Evolutionary conservation across 2,888 invertebrate species (phyloP).

Genomic region (Phorcus lineatus): DNA sequence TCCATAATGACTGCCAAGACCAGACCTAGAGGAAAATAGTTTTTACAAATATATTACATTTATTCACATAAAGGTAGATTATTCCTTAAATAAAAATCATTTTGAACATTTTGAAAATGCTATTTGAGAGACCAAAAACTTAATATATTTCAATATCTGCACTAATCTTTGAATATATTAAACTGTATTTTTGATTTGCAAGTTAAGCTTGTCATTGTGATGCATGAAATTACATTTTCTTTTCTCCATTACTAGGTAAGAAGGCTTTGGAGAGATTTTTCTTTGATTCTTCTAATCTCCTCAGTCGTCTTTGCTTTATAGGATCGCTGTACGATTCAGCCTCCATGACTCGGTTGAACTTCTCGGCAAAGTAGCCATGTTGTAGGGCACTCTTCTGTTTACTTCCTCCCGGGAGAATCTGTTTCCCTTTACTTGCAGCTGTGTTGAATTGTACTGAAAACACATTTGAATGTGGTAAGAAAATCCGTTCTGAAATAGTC

Average conservation of each 20-base stretch:
- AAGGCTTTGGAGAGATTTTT: constrained; percentile 75
- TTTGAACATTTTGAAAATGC: too few relatives aligned
- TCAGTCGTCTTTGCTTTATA: constrained; percentile 68
- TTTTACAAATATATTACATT: too few relatives aligned
- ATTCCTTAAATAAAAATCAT: too few relatives aligned
- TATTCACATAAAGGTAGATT: too few relatives aligned
- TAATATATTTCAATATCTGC: too few relatives aligned
- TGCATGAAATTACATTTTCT: constrained; percentile 66
- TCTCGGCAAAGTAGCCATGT: constrained; percentile 73
- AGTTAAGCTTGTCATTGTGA: too few relatives aligned
- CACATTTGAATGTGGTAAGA: not conserved
- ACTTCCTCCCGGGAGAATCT: constrained; percentile 72
- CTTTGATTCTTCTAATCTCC: constrained; percentile 68
- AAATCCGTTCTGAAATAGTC: too few relatives aligned
- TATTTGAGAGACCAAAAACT: too few relatives aligned
- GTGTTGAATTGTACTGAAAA: constrained; percentile 71
- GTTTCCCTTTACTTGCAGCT: constrained; percentile 73
- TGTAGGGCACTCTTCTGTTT: constrained; percentile 71
- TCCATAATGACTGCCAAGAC: constrained; percentile 73
- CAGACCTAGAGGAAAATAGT: constrained; percentile 53
- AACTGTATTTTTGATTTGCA: too few relatives aligned
- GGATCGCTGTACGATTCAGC: constrained; percentile 74
- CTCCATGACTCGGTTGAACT: constrained; percentile 72
- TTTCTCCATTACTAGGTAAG: constrained; percentile 73
- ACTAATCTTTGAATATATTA: too few relatives aligned